Base-by-base conservation (phyloP, 1,140 invertebrate species). In the Leguminivora glycinivorella region DNA sequence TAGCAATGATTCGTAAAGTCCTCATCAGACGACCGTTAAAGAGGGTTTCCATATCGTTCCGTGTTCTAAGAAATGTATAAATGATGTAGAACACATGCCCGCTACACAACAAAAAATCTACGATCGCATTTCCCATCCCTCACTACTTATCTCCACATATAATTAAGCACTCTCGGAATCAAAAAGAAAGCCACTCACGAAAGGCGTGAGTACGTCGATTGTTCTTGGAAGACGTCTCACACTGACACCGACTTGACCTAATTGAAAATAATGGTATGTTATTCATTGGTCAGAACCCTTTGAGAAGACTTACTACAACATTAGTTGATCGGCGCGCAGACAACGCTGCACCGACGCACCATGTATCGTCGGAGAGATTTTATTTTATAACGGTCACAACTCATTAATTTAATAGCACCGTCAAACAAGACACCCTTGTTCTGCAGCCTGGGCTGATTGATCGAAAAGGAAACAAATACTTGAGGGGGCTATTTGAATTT, bases 191-290 rank as follows among this genome's bases (percentile, higher is more conserved):
- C 79, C 79, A 83, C 79, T 86, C 74, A 77, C 78, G 78, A 72
- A 82, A 84, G 85, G 84, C 88, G 83, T 88, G 83, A 87, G 84
- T 88, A 86, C 74, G 70, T 77, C 76, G 82, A 88, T 87, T 89
- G 84, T 90, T 91, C 88, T 89, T 79, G 81, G 84, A 87, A 91
- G 80, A 83, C 74, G 74, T 83, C 79, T 82, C 79, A 74, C 76
- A 80, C 86, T 82, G 85, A 82, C 81, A 85, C 80, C 77, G 83
- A 75, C 83, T 83, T 90, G 88, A 90, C 88, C 88, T 88, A 90
- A 90, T 91, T 91, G 89, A 89, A 88, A 87, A 90, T 91, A 90
- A 91, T 90, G 82, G 87, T 80, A 75, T 77, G 79, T 88, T 88
- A 87, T 91, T 85, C 84, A 82, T 82, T 78, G 76, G 74, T 75